Evolutionary conservation across 2,797 vertebrate species (phyloP).

Genomic region (Mustela erminea): DNA sequence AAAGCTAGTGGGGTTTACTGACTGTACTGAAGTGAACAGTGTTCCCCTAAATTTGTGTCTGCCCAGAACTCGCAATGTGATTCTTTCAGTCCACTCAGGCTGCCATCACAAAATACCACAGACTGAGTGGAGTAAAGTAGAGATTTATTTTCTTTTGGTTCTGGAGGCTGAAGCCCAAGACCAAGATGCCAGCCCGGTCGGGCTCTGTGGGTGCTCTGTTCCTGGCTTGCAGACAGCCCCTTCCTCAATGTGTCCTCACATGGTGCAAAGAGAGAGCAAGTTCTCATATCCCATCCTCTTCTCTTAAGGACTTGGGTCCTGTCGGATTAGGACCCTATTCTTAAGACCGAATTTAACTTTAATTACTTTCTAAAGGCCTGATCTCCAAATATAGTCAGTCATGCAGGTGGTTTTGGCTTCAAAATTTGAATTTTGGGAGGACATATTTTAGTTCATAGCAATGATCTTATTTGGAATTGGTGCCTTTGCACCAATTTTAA

Average conservation of each 20-base stretch:
- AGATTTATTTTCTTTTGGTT: background rate
- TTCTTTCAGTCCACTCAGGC: background rate
- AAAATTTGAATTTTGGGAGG: background rate
- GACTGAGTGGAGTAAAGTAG: too few relatives aligned
- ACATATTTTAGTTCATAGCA: background rate
- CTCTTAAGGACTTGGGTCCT: background rate
- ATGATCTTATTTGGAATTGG: background rate
- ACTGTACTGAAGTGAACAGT: rapidly evolving
- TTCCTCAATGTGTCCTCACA: rapidly evolving
- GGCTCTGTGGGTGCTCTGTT: rapidly evolving
- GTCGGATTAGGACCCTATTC: too few relatives aligned
- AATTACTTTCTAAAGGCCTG: background rate
- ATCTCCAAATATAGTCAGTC: too few relatives aligned
- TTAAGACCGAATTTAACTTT: background rate
- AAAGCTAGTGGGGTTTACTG: background rate
- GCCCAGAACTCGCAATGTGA: too few relatives aligned
- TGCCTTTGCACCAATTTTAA: background rate
- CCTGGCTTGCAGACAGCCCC: rapidly evolving
- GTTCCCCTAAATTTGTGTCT: background rate
- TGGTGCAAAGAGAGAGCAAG: background rate
- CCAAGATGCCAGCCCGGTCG: rapidly evolving
- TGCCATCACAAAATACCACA: background rate
- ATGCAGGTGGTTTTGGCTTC: background rate
- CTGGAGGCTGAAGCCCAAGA: background rate
- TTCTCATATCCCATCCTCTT: background rate